Percentiles rank a stretch among this genome's conserved stretches.
Conservation (phyloP, 2,888 invertebrate genomes). For the Cephus runcator region DNA sequence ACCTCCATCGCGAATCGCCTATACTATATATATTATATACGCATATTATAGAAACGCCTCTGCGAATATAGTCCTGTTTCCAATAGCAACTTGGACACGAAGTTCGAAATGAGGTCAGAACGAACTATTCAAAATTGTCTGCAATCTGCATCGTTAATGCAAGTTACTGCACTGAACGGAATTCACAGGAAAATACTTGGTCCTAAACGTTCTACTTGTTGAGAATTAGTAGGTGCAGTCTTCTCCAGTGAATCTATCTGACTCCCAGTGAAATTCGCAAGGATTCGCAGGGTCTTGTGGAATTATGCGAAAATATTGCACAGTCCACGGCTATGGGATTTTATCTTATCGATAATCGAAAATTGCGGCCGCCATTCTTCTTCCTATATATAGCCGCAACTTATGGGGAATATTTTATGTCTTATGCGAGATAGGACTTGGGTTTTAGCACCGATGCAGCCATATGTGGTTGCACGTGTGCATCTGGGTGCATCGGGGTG, state of each 20-base stretch:
- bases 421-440: not conserved
- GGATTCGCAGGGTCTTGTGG: no score
- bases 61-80: not conserved
- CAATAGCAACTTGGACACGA: not conserved
- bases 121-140: not conserved
- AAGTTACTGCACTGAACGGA: not conserved
- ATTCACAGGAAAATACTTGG: not conserved
- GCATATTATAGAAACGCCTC: not conserved
- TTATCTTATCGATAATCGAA: no score
- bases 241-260: no score
- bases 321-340: no score
- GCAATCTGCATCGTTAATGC: not conserved
- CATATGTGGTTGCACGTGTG: not conserved
- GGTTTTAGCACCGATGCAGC: not conserved
- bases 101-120: not conserved
- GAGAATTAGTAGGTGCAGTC: not conserved
- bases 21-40: no score
- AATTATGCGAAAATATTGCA: no score
- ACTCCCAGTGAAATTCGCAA: no score
- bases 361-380: no score
- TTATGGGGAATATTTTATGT: not conserved
- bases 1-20: no score
- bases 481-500: not conserved
- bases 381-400: no score
- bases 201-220: not conserved